Base-by-base conservation (phyloP, 2,888 invertebrate species). In the Apocheima hispidaria region DNA sequence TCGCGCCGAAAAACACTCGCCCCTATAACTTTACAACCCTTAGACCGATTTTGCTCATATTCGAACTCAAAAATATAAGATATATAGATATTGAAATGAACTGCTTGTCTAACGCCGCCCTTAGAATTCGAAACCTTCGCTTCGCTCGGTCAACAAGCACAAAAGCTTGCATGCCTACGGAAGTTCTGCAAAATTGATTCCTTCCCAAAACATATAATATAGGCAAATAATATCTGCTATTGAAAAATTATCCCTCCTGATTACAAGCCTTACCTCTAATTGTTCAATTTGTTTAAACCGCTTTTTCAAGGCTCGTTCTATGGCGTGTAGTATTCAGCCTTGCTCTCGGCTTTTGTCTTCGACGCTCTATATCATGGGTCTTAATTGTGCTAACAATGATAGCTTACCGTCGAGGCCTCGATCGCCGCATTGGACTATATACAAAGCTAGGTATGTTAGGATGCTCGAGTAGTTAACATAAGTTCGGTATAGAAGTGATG, bases 301-400 rank as follows among this genome's bases (percentile, higher is more conserved):
- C 40, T 55, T 60, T 48, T 49, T 52, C 65, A 67, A 73, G 71
- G 81, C 75, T 73, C 62, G 66, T 12, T 63, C 64, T 69, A 78
- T 78, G 73, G 79, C 69, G 82, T 84, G 82, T 67, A 68, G 65
- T 56, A 66, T 62, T 64, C 65, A 83, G 76, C 88, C 89, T 90
- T 84, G 88, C 76, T 81, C 73, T 78, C 74, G 72, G 78, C 82
- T 49, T 84, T 83, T 81, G 80, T 78, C 73, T 79, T 74, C 75
- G 60, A 66, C 71, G 71, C 68, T 69, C 60, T 63, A 62, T 74
- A 71, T 61, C 62, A 73, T 71, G 71, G 70, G 58, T 81, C 81
- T 84, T 87, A 88, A 89, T 86, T 90, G 83, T 86, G 78, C 79
- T 87, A 86, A 88, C 86, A 88, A 84, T 87, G 80, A 81, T 76